These are phyloP conservation scores for Neotragus pygmaeus DNA, from an alignment of 2,113 vertebrate genomes.

Conservation along the genomic window DNA sequence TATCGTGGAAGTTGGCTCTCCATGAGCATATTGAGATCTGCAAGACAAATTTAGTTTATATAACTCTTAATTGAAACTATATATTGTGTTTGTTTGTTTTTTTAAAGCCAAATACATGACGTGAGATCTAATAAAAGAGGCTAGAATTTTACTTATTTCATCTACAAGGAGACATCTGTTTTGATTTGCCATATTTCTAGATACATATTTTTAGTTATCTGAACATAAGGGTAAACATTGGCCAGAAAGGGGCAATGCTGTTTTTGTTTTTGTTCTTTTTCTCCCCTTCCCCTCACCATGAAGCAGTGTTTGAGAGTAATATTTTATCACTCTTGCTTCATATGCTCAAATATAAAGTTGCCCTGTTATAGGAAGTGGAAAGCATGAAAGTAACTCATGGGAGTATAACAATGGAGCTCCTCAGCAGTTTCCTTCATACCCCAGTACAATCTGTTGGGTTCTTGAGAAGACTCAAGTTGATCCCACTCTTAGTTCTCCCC, in stretches of 20 bases:
- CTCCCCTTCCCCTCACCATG: background rate
- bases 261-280: background rate
- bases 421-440: background rate
- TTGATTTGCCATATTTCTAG: background rate
- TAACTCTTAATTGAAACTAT: background rate
- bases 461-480: background rate
- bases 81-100: background rate
- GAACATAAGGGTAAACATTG: background rate
- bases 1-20: background rate
- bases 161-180: background rate
- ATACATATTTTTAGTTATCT: background rate
- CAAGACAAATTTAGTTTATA: background rate
- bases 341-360: background rate
- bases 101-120: conserved; percentile 25
- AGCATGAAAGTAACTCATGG: background rate
- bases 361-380: background rate
- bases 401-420: background rate
- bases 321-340: background rate
- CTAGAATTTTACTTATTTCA: conserved; percentile 29
- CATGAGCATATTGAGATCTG: background rate
- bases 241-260: background rate
- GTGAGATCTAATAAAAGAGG: conserved; percentile 38
- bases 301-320: background rate
- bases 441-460: accelerated
- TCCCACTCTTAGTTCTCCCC: accelerated